Base-by-base conservation (phyloP, 1,140 invertebrate species). In the Drosophila pallidifrons region DNA sequence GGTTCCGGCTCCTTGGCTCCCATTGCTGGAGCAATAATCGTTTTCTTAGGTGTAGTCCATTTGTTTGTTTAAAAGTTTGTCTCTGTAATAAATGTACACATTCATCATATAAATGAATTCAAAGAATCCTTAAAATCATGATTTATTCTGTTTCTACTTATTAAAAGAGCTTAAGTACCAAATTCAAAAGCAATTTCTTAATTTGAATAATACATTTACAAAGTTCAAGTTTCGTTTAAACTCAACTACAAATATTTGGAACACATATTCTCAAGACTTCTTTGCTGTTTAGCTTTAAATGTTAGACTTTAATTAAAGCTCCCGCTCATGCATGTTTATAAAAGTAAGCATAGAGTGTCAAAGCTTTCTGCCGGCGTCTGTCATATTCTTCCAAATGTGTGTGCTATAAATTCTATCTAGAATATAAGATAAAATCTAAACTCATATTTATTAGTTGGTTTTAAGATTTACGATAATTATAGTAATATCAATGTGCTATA, bases 41-140 rank as follows among this genome's bases (percentile, higher is more conserved):
- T 10, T 46, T 46, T 20, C 20, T 20, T 20, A 1, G 20, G 20
- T 3, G 58, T 92, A 2, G 85, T 91, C 20, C 88, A 80, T 15
- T 11, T 92, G 13, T 54, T 92, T 47, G 79, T 79, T 58, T 92
- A 91, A 85, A 8, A 2, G 4, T 20, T 20, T 20, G 16, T 20
- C 16, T 20, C 16, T 0, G 16, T 20, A 20, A n/a, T n/a, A 20
- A 20, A 20, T 20, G 16, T 20, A 20, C 16, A 20, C 16, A 2
- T 20, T 20, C 16, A 2, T 20, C 16, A 20, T 20, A 20, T 20
- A 20, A 20, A 20, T 20, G 2, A 20, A 2, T 20, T 20, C 1
- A 20, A 20, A 20, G 16, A 20, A 20, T 20, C 16, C 16, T 20
- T 20, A 10, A 11, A 57, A 20, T 20, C 16, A 20, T 20, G 16